Conservation (phyloP, 2,113 vertebrate species). For the Orientallactaga bullata region DNA sequence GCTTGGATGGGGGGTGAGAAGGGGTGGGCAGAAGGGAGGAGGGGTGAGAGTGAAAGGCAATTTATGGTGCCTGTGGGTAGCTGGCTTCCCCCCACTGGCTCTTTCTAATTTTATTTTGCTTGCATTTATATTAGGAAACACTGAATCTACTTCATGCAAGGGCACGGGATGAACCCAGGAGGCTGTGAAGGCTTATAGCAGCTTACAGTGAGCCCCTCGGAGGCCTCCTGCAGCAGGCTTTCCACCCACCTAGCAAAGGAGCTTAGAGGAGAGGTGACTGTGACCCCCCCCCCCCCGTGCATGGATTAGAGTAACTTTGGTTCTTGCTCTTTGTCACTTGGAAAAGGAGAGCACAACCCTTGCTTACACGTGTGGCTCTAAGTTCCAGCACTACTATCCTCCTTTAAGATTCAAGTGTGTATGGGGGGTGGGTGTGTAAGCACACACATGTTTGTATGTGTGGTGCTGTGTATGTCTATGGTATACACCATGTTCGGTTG, state of each 20-base stretch:
- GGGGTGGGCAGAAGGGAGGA: constrained; percentile 63
- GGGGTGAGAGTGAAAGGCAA: constrained; percentile 67
- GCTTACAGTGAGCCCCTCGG: background rate
- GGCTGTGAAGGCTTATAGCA: background rate
- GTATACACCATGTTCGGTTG: background rate
- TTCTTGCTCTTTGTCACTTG: background rate
- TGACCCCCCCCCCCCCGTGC: accelerated
- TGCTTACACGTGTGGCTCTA: background rate
- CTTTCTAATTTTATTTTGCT: constrained; percentile 76
- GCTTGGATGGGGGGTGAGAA: constrained; percentile 55
- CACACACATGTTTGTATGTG: no score
- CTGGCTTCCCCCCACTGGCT: constrained; percentile 63
- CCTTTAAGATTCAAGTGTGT: background rate
- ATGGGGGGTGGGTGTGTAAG: no score
- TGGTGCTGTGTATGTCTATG: no score
- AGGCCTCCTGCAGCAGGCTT: background rate
- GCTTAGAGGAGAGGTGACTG: background rate
- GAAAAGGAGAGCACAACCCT: background rate
- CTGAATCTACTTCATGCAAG: constrained; percentile 27
- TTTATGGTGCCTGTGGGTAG: constrained; percentile 77
- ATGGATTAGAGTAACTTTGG: no score
- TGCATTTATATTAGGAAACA: constrained; percentile 73
- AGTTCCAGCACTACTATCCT: background rate
- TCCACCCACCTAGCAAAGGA: background rate
- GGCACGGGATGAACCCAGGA: background rate